Evolutionary conservation across 2,888 invertebrate species (phyloP), one percentile per base, ranked within the genome.

Genomic region (Eilema depressum): DNA sequence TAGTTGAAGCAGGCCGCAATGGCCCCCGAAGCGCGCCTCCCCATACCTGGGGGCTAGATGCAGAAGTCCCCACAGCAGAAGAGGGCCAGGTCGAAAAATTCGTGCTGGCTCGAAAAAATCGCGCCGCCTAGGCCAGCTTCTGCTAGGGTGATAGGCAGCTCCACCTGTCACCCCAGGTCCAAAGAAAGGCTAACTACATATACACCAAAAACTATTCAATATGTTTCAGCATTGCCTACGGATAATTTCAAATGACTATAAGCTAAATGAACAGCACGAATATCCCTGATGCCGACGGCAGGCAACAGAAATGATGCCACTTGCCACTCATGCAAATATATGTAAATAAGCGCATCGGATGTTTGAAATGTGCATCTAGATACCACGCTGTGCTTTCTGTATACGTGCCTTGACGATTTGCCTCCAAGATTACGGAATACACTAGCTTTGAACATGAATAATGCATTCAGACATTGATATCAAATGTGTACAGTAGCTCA

Each of bases 261-360:
- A 70, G 57, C 41, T 30, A 71, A 63, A 63, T 56, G 53, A 72
- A 60, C 59, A 63, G 57, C 47, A 30, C 37, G 17, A 57, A 59
- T 63, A 67, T 64, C 65, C 61, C 61, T 62, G 61, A 65, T 37
- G 67, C 62, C 14, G 41, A 59, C 33, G 57, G 26, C 30, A 67
- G 72, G 30, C 33, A 61, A 47, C 23, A 67, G 63, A n/a, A 74
- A 75, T 75, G 71, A 76, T 75, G 70, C 71, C 75, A 78, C 72
- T 71, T 75, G 70, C 73, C 75, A 78, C 72, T 71, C 62, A 77
- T 86, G 85, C 80, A 85, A 86, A 85, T 85, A 37, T 78, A 85
- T 85, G 85, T 56, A 77, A 83, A 86, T 84, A 26, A 30, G 59
- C 66, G 77, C 74, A 78, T 76, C 47, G 69, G 61, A 67, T 70